Evolutionary conservation across 1,140 invertebrate species (phyloP).

Genomic region (Pristionchus pacificus): DNA sequence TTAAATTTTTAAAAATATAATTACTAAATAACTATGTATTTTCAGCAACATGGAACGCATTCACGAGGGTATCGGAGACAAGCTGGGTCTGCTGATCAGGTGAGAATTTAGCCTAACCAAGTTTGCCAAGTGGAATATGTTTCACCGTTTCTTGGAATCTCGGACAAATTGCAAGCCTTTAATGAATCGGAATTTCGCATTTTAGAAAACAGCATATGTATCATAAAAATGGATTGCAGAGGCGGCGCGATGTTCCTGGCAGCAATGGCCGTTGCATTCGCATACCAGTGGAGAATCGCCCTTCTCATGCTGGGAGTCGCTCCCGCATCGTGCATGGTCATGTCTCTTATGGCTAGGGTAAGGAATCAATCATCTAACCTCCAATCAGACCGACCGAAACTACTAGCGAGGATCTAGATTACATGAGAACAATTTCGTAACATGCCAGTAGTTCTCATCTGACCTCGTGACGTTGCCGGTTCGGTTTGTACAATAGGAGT

Average conservation of each 20-base stretch:
- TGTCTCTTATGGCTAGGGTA: constrained; percentile 32
- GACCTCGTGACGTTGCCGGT: neutral
- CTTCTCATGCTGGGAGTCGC: constrained; percentile 38
- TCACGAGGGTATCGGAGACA: constrained; percentile 82
- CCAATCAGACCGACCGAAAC: constrained; percentile 33
- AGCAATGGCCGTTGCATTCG: constrained; percentile 41
- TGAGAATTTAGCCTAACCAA: no score
- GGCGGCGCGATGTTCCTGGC: constrained; percentile 37
- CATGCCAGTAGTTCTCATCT: neutral
- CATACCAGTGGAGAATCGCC: constrained; percentile 41
- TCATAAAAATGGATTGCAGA: no score
- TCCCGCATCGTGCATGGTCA: constrained; percentile 29
- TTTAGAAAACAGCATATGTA: no score
- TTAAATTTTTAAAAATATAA: constrained; percentile 11
- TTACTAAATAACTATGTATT: constrained; percentile 3
- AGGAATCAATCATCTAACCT: no score
- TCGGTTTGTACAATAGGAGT: no score
- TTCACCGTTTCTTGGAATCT: no score
- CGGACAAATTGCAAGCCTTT: no score
- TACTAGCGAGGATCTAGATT: constrained; percentile 17
- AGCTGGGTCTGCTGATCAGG: constrained; percentile 74
- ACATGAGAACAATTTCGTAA: constrained; percentile 10
- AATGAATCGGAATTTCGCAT: no score
- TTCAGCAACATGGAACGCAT: constrained; percentile 79
- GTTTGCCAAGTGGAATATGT: no score